Percentiles rank a stretch among this genome's conserved stretches.
Conservation (phyloP, 2,113 vertebrate species). For the Electrona antarctica region DNA sequence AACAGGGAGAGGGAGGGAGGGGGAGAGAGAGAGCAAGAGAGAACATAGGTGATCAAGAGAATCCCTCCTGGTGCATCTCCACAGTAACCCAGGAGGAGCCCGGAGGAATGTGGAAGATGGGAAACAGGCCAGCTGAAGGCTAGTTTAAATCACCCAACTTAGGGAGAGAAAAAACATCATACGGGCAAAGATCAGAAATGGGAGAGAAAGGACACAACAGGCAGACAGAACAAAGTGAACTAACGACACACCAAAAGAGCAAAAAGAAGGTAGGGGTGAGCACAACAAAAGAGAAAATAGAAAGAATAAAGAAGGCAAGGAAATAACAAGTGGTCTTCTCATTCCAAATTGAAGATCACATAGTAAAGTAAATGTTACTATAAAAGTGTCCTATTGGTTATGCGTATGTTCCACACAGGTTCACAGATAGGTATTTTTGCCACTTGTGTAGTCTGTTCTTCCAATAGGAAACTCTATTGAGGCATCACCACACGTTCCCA, state of each 20-base stretch:
- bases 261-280: background rate
- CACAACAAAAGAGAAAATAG: background rate
- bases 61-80: conserved; percentile 56
- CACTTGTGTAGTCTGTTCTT: background rate
- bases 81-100: conserved; percentile 60
- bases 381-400: no score
- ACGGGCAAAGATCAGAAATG: background rate
- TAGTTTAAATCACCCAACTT: conserved; percentile 28
- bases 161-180: background rate
- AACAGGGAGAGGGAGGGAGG: background rate
- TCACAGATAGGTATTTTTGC: no score
- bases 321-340: background rate
- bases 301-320: background rate
- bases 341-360: conserved; percentile 34
- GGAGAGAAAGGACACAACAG: background rate
- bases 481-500: background rate
- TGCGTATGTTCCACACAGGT: no score
- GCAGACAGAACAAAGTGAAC: conserved; percentile 5
- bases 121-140: conserved; percentile 57
- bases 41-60: conserved; percentile 1
- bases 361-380: conserved; percentile 64
- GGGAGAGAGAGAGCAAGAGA: no score
- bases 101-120: conserved; percentile 61
- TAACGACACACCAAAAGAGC: conserved; percentile 18
- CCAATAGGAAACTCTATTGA: background rate